These are phyloP conservation scores for Irena cyanogastra DNA, from an alignment of 2,113 vertebrate species.

Conservation along the genomic window DNA sequence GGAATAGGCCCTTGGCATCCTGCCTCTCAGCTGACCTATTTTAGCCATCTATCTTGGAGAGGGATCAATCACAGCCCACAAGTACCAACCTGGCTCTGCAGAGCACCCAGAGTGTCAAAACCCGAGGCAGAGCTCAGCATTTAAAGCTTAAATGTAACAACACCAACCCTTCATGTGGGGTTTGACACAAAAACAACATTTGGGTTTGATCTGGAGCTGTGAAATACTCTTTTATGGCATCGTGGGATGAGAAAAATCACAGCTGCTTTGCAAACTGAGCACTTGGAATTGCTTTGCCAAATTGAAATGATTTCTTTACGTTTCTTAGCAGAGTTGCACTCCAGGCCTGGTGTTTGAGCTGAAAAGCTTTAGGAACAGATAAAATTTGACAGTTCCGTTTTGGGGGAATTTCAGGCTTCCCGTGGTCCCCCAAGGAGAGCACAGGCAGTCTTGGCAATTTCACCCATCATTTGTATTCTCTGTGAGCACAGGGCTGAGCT, in stretches of 20 bases:
- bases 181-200: background rate
- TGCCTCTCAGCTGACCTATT: background rate
- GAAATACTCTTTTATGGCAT: background rate
- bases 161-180: background rate
- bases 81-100: background rate
- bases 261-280: background rate
- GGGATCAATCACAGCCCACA: background rate
- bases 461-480: background rate
- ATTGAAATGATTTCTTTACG: background rate
- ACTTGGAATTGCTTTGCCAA: background rate
- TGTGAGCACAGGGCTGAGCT: background rate
- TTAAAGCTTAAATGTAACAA: background rate
- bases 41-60: background rate
- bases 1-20: background rate
- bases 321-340: background rate
- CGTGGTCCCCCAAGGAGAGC: fast-evolving
- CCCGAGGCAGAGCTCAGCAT: fast-evolving
- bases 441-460: background rate
- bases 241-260: background rate
- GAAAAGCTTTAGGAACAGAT: background rate
- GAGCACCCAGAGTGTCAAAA: background rate
- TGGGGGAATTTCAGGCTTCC: background rate
- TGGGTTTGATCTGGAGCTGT: background rate
- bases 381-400: fast-evolving
- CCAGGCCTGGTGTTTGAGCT: background rate